Evolutionary conservation across 2,797 vertebrate genomes (phyloP).

Genomic region (Alcedo atthis): DNA sequence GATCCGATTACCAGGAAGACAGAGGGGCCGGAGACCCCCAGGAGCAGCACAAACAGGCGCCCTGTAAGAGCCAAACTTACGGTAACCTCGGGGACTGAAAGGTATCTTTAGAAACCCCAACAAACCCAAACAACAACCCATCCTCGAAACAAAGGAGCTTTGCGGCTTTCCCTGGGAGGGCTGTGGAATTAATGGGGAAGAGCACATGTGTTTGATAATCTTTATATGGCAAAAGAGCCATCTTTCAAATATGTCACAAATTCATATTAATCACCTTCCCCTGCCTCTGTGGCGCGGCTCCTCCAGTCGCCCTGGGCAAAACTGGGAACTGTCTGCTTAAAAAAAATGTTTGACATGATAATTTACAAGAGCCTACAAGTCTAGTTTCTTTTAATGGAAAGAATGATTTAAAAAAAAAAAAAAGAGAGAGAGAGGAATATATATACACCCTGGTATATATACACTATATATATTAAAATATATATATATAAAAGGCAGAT

Average conservation of each 20-base stretch:
- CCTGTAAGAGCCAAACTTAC: constrained; percentile 60
- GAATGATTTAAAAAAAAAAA: constrained; percentile 63
- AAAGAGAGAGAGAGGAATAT: constrained; percentile 53
- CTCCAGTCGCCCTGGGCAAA: constrained; percentile 69
- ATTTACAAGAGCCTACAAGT: constrained; percentile 74
- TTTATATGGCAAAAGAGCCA: constrained; percentile 76
- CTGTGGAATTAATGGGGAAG: constrained; percentile 71
- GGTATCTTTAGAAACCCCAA: constrained; percentile 35
- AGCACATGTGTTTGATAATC: constrained; percentile 74
- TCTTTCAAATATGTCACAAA: constrained; percentile 77
- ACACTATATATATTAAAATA: constrained; percentile 62
- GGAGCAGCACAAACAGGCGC: constrained; percentile 47
- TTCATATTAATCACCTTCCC: constrained; percentile 74
- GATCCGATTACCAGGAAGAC: constrained; percentile 57
- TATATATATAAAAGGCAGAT: constrained; percentile 72
- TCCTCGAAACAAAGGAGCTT: constrained; percentile 72
- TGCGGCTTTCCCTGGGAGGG: constrained; percentile 63
- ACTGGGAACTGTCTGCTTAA: constrained; percentile 71
- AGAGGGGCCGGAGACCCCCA: constrained; percentile 55
- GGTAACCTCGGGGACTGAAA: constrained; percentile 55
- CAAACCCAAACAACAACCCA: constrained; percentile 42
- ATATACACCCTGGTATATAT: constrained; percentile 66
- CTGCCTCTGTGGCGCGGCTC: constrained; percentile 57
- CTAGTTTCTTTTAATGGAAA: constrained; percentile 73
- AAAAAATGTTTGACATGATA: constrained; percentile 74